Percentiles rank a stretch among this genome's conserved stretches.
These are phyloP conservation scores for Netta rufina DNA, from an alignment of 2,797 vertebrate species.

Conservation along the genomic window DNA sequence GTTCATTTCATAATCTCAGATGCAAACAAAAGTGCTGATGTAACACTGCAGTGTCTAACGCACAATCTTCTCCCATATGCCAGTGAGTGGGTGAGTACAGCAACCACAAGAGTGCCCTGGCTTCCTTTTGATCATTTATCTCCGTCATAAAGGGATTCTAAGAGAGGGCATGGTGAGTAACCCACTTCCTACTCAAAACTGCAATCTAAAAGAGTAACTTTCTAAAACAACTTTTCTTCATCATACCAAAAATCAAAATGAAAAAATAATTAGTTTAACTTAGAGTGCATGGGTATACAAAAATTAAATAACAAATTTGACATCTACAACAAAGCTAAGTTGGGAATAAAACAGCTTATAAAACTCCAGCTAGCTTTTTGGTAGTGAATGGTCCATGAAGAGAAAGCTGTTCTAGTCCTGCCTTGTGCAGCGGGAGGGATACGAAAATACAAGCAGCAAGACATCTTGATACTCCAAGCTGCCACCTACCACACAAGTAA, in stretches of 20 bases:
- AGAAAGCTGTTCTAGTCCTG: not conserved
- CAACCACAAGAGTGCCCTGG: slow-evolving; percentile 22
- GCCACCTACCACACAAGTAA: not conserved
- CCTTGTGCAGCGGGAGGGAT: not conserved
- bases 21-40: slow-evolving; percentile 28
- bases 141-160: slow-evolving; percentile 8
- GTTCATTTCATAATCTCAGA: slow-evolving; percentile 30
- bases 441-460: not conserved
- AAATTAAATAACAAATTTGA: not conserved
- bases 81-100: not conserved
- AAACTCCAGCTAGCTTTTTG: not conserved
- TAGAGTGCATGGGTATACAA: not conserved
- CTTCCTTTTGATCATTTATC: slow-evolving; percentile 52
- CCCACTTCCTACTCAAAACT: slow-evolving; percentile 45
- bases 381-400: accelerated
- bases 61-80: slow-evolving; percentile 2
- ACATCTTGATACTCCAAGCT: not conserved
- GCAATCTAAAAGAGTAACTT: slow-evolving; percentile 25
- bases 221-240: not conserved
- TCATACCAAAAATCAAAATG: not conserved
- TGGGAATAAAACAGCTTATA: not conserved
- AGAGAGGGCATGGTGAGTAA: not conserved
- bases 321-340: not conserved
- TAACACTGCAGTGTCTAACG: not conserved
- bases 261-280: not conserved